Percentiles rank a stretch among this genome's conserved stretches.
phyloP scores from a whole-genome alignment of 2,113 vertebrate species.

The Pimephales promelas region DNA sequence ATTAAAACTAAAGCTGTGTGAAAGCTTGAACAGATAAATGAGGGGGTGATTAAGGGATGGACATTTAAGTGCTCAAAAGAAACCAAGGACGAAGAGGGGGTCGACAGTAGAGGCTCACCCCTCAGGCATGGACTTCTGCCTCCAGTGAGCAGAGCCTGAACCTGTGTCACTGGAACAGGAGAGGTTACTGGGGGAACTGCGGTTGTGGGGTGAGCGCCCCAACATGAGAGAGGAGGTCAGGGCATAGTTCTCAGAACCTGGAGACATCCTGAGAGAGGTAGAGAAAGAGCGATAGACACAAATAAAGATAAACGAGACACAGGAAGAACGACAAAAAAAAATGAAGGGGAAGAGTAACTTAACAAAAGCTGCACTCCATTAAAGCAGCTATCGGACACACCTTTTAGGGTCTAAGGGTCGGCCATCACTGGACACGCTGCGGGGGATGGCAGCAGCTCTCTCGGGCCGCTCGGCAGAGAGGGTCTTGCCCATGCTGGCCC shows the following conservation, averaged over 20 bases:
- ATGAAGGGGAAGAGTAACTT: not conserved
- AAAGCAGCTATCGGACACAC: constrained; percentile 57
- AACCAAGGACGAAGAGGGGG: not conserved
- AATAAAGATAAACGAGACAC: not conserved
- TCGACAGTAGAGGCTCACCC: constrained; percentile 79
- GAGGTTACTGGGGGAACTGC: constrained; percentile 94
- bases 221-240: constrained; percentile 89
- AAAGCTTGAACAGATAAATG: not conserved
- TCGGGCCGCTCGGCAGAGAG: constrained; percentile 84
- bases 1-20: not conserved
- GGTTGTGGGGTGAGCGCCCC: constrained; percentile 89
- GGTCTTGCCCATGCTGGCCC: constrained; percentile 85
- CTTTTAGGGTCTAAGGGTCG: constrained; percentile 90
- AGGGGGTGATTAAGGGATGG: not conserved
- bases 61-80: not conserved
- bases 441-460: constrained; percentile 87
- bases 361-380: not conserved
- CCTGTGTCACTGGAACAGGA: constrained; percentile 91
- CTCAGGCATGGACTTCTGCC: constrained; percentile 98
- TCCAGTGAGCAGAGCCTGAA: constrained; percentile 89
- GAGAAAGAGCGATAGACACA: constrained; percentile 1
- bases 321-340: not conserved
- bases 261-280: constrained; percentile 83
- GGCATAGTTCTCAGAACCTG: constrained; percentile 91
- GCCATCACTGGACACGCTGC: constrained; percentile 96